phyloP scores from a whole-genome alignment of 2,888 invertebrate species.

The Phortica magna region DNA sequence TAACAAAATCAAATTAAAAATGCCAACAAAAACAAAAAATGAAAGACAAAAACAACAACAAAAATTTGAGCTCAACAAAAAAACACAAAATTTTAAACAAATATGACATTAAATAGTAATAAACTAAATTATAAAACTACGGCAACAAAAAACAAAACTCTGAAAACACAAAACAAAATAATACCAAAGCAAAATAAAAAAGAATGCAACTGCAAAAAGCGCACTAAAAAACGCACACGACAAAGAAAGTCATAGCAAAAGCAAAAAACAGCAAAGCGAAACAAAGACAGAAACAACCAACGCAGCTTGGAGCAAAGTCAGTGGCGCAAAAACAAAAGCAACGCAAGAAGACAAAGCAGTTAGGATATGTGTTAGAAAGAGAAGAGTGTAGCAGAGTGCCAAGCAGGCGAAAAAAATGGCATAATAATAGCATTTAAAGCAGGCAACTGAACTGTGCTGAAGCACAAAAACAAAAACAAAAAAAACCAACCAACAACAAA shows the following conservation, averaged over 20 bases:
- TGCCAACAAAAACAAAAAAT: neutral
- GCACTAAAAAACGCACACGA: neutral
- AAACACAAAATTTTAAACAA: neutral
- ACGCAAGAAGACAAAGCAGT: neutral
- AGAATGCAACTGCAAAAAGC: conserved; percentile 2
- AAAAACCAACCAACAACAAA: neutral
- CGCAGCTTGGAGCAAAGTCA: neutral
- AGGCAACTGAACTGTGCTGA: conserved; percentile 36
- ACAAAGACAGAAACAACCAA: neutral
- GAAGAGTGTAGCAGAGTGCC: too few species aligned
- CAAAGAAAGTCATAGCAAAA: conserved; percentile 1
- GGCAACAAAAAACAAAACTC: neutral
- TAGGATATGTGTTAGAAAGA: too few species aligned
- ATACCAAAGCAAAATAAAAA: neutral
- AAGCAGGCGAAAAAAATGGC: conserved; percentile 52
- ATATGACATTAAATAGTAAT: neutral
- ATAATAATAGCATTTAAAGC: conserved; percentile 69
- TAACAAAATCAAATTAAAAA: neutral
- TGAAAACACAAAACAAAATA: neutral
- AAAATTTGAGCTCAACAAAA: neutral
- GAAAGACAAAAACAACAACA: neutral
- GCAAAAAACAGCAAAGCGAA: too few species aligned
- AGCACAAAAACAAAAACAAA: conserved; percentile 13
- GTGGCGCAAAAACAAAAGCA: neutral
- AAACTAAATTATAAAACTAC: neutral